Base-by-base conservation (phyloP, 2,113 vertebrate species). In the Maccullochella peelii region DNA sequence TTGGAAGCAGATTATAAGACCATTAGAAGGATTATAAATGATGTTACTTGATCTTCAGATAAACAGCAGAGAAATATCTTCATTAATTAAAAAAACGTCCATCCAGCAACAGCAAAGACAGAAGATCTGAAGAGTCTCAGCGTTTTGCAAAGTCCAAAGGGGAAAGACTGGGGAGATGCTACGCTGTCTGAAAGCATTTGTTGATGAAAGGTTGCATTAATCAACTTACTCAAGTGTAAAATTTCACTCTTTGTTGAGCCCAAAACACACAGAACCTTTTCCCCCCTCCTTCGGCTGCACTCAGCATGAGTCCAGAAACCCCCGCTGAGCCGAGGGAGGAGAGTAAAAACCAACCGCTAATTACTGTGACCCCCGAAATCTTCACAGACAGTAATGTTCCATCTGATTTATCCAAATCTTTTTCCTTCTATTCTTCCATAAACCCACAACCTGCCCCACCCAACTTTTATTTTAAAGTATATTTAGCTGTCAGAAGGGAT, bases 211-310 rank as follows among this genome's bases (percentile, higher is more conserved):
- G 50, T 71, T 25, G 49, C 55, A 59, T 83, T 88, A 66, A 84
- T 89, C 77, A 80, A 74, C 52, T 80, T 68, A 80, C 73, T 84
- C 72, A 54, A 88, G 86, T 86, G 80, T 85, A 71, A 82, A 66
- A 82, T 85, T 49, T 85, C 47, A n/a, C 49, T 79, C 73, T 54
- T 72, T 87, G 89, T 85, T 55, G 77, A 59, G 40, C 42, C 40
- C 36, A 65, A 74, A 82, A 75, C 63, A 47, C 80, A 71, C 74
- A 77, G 49, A 38, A 84, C 54, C 69, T 49, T 83, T 69, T 15
- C 14, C 15, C 6, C 14, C 40, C 61, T 33, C 47, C 18, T 14
- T 23, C 3, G 30, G 72, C 33, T 16, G 2, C 67, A 27, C 80
- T 61, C 75, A 33, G 62, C 42, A 20, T 71, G 80, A 12, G 52